A percentile compares a stretch with the other conserved stretches of the same genome.
Evolutionary conservation across 1,140 invertebrate genomes (phyloP).

Genomic region (Ridgeia piscesae): DNA sequence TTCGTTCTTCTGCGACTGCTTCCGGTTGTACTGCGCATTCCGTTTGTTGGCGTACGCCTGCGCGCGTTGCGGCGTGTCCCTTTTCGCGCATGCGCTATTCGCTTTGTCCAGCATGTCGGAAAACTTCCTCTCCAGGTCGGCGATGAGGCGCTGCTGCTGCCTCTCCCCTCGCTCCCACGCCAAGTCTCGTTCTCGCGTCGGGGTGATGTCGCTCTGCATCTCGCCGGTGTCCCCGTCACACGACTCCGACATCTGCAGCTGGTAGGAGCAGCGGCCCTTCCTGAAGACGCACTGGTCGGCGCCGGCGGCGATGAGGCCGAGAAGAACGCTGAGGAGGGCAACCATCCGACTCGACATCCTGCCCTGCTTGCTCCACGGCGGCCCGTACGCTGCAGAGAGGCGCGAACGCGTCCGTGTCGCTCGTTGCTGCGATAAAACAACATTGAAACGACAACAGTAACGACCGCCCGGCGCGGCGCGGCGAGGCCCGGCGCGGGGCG

Average conservation of each 20-base stretch:
- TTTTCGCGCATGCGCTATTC: neutral
- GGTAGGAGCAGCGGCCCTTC: constrained; percentile 11
- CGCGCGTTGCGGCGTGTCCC: neutral
- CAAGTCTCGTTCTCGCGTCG: neutral
- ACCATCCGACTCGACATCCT: neutral
- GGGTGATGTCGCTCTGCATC: neutral
- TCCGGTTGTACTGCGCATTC: neutral
- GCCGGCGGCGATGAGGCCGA: neutral
- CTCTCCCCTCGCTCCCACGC: neutral
- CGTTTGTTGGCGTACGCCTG: neutral
- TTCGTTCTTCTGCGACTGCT: constrained; percentile 11
- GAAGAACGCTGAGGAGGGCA: neutral
- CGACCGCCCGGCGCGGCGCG: neutral
- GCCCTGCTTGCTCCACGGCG: neutral
- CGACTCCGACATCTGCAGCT: neutral
- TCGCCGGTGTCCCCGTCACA: neutral
- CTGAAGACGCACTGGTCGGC: constrained; percentile 5
- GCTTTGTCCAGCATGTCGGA: neutral
- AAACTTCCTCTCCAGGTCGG: neutral
- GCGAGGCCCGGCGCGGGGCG: too few relatives aligned
- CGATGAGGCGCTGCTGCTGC: neutral
- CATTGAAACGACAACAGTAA: neutral
- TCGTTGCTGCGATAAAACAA: neutral
- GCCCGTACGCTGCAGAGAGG: neutral
- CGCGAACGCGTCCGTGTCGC: neutral